Base-by-base conservation (phyloP, 2,888 invertebrate genomes). In the Acanthosepion pharaonis region DNA sequence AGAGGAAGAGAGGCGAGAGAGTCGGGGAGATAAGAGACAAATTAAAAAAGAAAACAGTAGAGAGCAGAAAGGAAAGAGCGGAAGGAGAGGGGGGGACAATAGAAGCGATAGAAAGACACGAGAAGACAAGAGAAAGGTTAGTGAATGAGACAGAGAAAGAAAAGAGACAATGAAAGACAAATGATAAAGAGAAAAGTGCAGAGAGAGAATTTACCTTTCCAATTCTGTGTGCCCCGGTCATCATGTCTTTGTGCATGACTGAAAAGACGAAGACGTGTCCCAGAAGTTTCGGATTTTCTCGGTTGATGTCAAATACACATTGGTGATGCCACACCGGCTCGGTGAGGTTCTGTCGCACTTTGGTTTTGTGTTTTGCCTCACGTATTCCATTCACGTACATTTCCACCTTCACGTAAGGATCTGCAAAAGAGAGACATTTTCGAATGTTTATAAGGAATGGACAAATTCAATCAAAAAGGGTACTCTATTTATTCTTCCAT, bases 211-310 rank as follows among this genome's bases (percentile, higher is more conserved):
- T n/a, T 95, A 97, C 97, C 96, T 97, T 96, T 94, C 97, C 97
- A 33, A 97, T 96, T 95, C 96, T 96, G 94, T 97, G 97, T 33
- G 96, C 96, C 1, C 97, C 97, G 94, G 96, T 96, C 97, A 97
- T 96, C 96, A 96, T 96, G 94, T 97, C 97, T 94, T 96, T 96
- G 95, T 97, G 97, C 49, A 97, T 96, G n/a, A 97, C 95, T 95
- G 96, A 96, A 94, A 96, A 97, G 49, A 96, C 96, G 95, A 97
- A 97, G 94, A 96, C 96, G 95, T 97, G 96, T 51, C 97, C 97
- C n/a, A 97, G 96, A 33, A 97, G 96, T 95, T 97, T 96, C 59
- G 97, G 97, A 95, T 97, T 97, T 94, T 96, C 97, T 94, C 97
- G 93, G 95, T 97, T 97, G 94, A 97, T 96, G 95, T 97, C 97